A percentile compares a stretch with the other conserved stretches of the same genome.
Evolutionary conservation across 2,113 vertebrate species (phyloP).

Genomic region (Lepidothrix coronata): DNA sequence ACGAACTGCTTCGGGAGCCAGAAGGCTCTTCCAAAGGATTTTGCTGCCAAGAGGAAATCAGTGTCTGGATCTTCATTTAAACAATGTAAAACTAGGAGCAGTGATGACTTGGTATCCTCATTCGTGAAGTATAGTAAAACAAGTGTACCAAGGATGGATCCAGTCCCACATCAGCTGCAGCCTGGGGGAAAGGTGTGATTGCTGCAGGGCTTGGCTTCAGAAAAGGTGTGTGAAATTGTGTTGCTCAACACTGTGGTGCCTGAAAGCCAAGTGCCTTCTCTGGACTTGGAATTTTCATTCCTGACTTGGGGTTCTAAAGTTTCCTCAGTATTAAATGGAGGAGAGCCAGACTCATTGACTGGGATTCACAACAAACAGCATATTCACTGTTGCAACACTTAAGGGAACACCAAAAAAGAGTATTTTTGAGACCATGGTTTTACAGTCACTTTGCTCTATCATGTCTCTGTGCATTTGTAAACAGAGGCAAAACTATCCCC

Average conservation of each 20-base stretch:
- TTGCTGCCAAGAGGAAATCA: not conserved
- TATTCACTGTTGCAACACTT: not conserved
- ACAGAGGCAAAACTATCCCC: not conserved
- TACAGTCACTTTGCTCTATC: not conserved
- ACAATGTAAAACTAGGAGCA: not conserved
- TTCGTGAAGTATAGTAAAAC: not conserved
- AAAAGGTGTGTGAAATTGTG: not conserved
- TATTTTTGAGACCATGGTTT: not conserved
- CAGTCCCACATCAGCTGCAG: not conserved
- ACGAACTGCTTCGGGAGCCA: rapidly evolving
- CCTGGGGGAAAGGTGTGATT: not conserved
- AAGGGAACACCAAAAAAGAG: not conserved
- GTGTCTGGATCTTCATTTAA: not conserved
- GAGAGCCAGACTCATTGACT: not conserved
- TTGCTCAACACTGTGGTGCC: not conserved
- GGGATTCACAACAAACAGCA: not conserved
- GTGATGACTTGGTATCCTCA: not conserved
- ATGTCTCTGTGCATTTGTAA: rapidly evolving
- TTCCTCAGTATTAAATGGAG: not conserved
- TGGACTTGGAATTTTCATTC: not conserved
- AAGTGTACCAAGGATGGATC: not conserved
- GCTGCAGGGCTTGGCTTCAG: not conserved
- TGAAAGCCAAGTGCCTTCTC: not conserved
- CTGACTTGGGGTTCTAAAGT: not conserved
- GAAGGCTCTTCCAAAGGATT: not conserved